These are phyloP conservation scores for Lagocephalus sceleratus DNA, from an alignment of 2,797 vertebrate genomes.

Conservation along the genomic window DNA sequence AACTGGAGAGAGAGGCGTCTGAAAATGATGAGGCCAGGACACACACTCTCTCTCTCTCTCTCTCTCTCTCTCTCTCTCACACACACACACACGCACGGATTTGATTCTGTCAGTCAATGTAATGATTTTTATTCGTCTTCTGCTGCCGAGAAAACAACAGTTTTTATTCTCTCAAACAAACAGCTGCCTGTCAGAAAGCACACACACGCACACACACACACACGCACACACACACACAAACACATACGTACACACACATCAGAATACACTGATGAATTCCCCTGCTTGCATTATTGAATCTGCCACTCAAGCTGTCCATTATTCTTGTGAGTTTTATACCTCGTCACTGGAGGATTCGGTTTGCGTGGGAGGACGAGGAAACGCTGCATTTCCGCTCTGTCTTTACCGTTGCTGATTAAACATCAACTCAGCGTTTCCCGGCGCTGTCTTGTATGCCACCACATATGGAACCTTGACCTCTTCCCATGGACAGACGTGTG, in stretches of 20 bases:
- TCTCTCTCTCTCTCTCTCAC: no score
- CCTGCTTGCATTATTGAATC: conserved; percentile 58
- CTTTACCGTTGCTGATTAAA: conserved; percentile 20
- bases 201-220: neutral
- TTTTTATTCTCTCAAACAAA: conserved; percentile 53
- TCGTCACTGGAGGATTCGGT: conserved; percentile 44
- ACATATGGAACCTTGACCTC: no score
- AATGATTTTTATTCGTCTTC: conserved; percentile 50
- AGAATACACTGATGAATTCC: conserved; percentile 49
- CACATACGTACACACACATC: conserved; percentile 12
- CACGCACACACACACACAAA: neutral
- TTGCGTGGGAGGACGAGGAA: conserved; percentile 45
- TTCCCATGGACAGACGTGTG: no score
- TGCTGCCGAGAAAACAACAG: conserved; percentile 36
- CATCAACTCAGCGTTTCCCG: conserved; percentile 13
- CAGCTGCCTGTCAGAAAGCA: conserved; percentile 46
- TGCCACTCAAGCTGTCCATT: conserved; percentile 59
- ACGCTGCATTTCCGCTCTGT: conserved; percentile 19
- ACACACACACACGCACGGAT: conserved; percentile 16
- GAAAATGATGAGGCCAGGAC: neutral
- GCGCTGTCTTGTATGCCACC: neutral
- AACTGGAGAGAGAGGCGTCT: conserved; percentile 23
- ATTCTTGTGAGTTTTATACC: conserved; percentile 42
- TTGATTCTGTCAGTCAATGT: conserved; percentile 48
- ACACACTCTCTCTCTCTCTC: no score